Percentiles rank a stretch among this genome's conserved stretches.
Conservation (phyloP, 2,797 vertebrate genomes). For the Intellagama lesueurii region DNA sequence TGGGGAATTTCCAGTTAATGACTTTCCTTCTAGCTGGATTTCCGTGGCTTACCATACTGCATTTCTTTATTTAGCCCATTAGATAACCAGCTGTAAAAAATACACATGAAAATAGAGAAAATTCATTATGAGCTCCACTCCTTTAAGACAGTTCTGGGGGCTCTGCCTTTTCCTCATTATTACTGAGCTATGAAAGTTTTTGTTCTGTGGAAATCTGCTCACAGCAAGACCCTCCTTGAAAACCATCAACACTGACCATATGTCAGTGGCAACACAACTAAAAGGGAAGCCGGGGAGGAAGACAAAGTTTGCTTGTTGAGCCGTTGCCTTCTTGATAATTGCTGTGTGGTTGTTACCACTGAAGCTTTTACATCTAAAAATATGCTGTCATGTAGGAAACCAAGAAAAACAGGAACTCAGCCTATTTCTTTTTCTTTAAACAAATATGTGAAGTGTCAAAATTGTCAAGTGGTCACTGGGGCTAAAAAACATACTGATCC, state of each 20-base stretch:
- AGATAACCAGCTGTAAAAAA: no score
- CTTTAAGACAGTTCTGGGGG: no score
- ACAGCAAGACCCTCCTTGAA: constrained; percentile 59
- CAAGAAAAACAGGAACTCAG: not conserved
- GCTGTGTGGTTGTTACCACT: constrained; percentile 52
- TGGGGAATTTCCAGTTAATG: no score
- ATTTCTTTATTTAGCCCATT: no score
- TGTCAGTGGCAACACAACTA: constrained; percentile 24
- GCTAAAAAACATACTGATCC: no score
- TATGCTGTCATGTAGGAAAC: constrained; percentile 37
- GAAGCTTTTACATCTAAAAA: constrained; percentile 41
- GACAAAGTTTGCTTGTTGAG: constrained; percentile 33
- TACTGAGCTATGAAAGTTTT: not conserved
- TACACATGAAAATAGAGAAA: no score
- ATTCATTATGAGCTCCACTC: no score
- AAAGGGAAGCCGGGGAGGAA: constrained; percentile 58
- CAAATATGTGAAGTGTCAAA: not conserved
- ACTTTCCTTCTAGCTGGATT: no score
- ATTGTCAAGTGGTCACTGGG: constrained; percentile 10
- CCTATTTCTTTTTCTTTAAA: not conserved
- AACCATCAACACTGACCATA: not conserved
- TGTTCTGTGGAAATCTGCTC: constrained; percentile 5
- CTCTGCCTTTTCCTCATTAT: not conserved
- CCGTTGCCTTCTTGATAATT: constrained; percentile 52
- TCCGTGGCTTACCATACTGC: no score